Percentiles rank a stretch among this genome's conserved stretches.
Conservation (phyloP, 2,113 vertebrate genomes). For the Sylvia atricapilla region DNA sequence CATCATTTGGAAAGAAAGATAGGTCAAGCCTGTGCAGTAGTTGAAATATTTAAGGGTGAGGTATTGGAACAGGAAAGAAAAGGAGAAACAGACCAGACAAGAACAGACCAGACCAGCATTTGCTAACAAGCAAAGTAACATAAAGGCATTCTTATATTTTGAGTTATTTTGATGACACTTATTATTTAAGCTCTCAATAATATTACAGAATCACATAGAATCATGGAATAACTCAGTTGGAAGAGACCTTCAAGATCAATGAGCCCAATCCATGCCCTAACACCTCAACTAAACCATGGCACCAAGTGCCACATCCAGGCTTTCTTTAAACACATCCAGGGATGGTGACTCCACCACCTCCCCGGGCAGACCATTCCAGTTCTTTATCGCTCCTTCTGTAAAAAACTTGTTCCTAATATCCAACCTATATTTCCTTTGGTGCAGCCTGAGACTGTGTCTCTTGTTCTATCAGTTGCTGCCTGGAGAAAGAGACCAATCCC, state of each 20-base stretch:
- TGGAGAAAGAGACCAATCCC: not conserved
- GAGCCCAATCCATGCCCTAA: not conserved
- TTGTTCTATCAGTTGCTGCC: not conserved
- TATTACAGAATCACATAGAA: not conserved
- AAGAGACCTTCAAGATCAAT: not conserved
- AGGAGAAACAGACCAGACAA: not conserved
- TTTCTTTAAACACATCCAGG: not conserved
- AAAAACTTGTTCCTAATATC: not conserved
- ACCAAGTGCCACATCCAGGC: not conserved
- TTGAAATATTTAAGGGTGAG: not conserved
- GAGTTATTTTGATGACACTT: not conserved
- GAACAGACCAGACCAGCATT: not conserved
- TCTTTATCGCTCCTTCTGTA: not conserved
- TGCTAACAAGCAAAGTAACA: not conserved
- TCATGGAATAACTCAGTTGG: not conserved
- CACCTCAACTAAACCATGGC: not conserved
- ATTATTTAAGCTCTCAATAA: not conserved
- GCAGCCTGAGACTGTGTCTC: not conserved
- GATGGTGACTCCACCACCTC: not conserved
- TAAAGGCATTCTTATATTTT: not conserved
- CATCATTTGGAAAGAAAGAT: not conserved
- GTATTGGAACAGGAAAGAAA: not conserved
- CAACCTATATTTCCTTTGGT: not conserved
- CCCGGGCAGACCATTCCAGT: not conserved
- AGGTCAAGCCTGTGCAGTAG: not conserved